A percentile compares a stretch with the other conserved stretches of the same genome.
These are phyloP conservation scores for Drosophila pullipes DNA, from an alignment of 2,888 invertebrate genomes.

Conservation along the genomic window DNA sequence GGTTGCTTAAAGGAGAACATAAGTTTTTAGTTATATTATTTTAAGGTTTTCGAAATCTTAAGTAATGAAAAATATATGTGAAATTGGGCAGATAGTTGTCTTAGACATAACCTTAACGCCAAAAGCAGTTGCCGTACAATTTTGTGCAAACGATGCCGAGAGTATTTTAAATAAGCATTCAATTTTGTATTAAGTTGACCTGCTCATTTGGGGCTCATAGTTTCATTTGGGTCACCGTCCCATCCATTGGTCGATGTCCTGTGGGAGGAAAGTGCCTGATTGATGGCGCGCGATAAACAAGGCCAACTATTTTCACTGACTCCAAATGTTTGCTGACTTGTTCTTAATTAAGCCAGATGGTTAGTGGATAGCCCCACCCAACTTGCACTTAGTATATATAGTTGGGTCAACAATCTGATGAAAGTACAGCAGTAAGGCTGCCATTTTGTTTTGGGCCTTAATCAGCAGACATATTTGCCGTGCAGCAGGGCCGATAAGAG, in stretches of 20 bases:
- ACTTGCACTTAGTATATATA: constrained; percentile 21
- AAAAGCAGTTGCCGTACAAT: background rate
- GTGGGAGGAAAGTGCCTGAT: constrained; percentile 68
- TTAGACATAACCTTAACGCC: background rate
- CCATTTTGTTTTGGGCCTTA: constrained; percentile 68
- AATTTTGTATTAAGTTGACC: background rate
- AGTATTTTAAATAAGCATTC: constrained; percentile 1
- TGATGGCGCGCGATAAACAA: constrained; percentile 76
- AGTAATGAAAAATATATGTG: background rate
- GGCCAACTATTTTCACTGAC: constrained; percentile 75
- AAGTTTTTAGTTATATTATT: background rate
- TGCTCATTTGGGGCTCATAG: constrained; percentile 44
- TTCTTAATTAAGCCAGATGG: constrained; percentile 79
- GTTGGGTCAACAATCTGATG: constrained; percentile 65
- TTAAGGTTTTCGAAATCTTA: background rate
- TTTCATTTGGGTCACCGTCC: constrained; percentile 47
- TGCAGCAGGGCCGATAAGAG: constrained; percentile 61
- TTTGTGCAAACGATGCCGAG: background rate
- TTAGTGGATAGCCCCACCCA: constrained; percentile 33
- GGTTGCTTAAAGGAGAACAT: background rate
- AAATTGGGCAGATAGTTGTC: background rate
- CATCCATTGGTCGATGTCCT: constrained; percentile 55
- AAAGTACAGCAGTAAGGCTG: constrained; percentile 45
- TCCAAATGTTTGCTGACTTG: constrained; percentile 69
- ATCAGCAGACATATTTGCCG: constrained; percentile 61